Evolutionary conservation across 2,797 vertebrate species (phyloP).

Genomic region (Rhynchonycteris naso): DNA sequence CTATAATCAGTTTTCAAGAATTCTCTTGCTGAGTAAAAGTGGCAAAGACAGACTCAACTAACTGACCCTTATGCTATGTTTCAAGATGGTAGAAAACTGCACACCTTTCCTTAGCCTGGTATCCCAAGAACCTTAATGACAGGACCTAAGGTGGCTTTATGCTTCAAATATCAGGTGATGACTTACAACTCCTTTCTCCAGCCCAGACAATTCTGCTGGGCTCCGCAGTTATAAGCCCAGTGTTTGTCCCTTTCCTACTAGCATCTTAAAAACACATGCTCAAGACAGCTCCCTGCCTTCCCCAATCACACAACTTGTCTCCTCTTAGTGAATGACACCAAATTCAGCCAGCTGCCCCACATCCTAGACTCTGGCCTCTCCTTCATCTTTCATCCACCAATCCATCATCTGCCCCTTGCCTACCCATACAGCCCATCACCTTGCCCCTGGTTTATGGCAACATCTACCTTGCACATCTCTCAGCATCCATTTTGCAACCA

Average conservation of each 20-base stretch:
- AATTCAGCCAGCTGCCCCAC: neutral
- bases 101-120: too few relatives aligned
- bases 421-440: neutral
- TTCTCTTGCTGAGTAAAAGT: neutral
- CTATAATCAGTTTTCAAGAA: neutral
- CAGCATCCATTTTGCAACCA: neutral
- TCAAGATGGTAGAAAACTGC: slow-evolving; percentile 6
- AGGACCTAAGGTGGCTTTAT: neutral
- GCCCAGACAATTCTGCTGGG: neutral
- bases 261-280: neutral
- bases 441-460: neutral
- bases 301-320: neutral
- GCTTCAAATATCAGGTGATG: neutral
- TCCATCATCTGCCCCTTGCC: neutral
- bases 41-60: neutral
- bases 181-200: neutral
- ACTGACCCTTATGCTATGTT: neutral
- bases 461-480: neutral
- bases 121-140: too few relatives aligned
- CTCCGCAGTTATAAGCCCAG: neutral
- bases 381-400: neutral
- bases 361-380: neutral
- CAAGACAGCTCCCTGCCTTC: neutral
- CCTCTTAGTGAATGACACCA: neutral
- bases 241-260: neutral